A percentile compares a stretch with the other conserved stretches of the same genome.
Evolutionary conservation across 2,113 vertebrate species (phyloP).

Genomic region (Rhinolophus sinicus): DNA sequence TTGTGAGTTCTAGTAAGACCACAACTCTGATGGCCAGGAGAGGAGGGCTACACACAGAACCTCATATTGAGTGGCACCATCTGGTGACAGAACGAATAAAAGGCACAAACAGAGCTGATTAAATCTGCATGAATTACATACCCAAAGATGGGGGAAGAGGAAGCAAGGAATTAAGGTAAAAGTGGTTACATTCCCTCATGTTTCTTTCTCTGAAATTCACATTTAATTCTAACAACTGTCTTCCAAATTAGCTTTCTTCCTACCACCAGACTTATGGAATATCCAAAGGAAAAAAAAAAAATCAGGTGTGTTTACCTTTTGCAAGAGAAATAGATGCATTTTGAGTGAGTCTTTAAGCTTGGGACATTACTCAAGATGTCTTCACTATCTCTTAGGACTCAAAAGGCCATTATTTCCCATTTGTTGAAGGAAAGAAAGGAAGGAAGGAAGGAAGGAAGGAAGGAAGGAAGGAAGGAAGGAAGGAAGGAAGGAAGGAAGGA

Average conservation of each 20-base stretch:
- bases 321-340: not conserved
- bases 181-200: not conserved
- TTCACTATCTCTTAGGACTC: constrained; percentile 37
- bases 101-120: constrained; percentile 8
- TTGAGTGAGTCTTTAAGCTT: not conserved
- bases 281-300: not conserved
- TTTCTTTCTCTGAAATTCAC: not conserved
- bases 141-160: not conserved
- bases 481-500: too few relatives aligned
- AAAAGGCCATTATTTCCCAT: constrained; percentile 17
- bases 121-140: constrained; percentile 4
- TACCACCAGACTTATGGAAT: not conserved
- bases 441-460: too few relatives aligned
- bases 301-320: not conserved
- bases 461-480: too few relatives aligned
- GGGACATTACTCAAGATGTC: not conserved
- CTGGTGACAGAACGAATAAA: constrained; percentile 72
- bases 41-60: not conserved
- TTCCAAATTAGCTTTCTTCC: not conserved
- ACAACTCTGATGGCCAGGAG: constrained; percentile 14
- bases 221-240: not conserved
- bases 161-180: not conserved
- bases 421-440: not conserved
- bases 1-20: constrained; percentile 44
- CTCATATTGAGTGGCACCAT: constrained; percentile 38